Base-by-base conservation (phyloP, 2,888 invertebrate genomes). In the Cephalotes varians region DNA sequence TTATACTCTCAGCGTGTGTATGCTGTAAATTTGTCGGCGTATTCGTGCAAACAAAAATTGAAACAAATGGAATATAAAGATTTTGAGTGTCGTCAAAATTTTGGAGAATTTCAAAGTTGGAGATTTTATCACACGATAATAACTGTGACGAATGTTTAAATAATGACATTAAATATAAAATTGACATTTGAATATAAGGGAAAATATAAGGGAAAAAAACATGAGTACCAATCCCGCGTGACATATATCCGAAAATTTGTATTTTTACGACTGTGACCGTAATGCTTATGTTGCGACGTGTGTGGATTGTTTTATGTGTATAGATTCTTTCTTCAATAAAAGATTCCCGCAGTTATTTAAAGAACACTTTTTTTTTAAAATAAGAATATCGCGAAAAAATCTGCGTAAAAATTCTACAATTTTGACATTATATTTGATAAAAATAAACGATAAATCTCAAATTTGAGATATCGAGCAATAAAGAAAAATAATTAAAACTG, bases 11-110 rank as follows among this genome's bases (percentile, higher is more conserved):
- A 76, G 9, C 28, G 72, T n/a, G n/a, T n/a, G 40, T 15, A 37
- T 40, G 6, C 51, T 18, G 37, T 40, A 65, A 76, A 28, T 40
- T n/a, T 34, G 64, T 25, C 51, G 25, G 12, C 15, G 31, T 51
- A 37, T 28, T 31, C 40, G 18, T 65, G 51, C 15, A 40, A 28
- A 28, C 25, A 82, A 76, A 80, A 62, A 71, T 73, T 74, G 60
- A 79, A 81, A 54, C 71, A 85, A 76, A 31, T 37, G 67, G 47
- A 54, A 84, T 72, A 67, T 71, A 65, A 87, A 87, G 73, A 37
- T 31, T 81, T 86, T 83, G 83, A 65, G 1, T 56, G 37, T 31
- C 44, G 81, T 76, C 83, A 83, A 49, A 44, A 71, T 71, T 56
- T 77, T 60, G 51, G 54, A 34, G 25, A 58, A 44, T 81, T 79